Conservation (phyloP, 2,797 vertebrate genomes). For the Vireo griseus region DNA sequence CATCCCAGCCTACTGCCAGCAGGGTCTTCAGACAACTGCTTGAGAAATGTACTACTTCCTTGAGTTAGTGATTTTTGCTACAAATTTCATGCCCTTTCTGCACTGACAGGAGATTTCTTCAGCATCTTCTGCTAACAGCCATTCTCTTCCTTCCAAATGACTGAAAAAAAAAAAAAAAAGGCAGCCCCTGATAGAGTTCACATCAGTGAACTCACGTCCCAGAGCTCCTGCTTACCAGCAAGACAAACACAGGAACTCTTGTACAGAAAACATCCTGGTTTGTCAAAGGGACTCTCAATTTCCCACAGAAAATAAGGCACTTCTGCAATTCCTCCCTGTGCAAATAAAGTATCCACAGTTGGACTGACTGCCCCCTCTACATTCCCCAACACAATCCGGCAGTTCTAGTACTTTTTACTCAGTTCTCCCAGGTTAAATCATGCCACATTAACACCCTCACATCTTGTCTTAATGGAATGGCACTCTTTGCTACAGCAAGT, state of each 20-base stretch:
- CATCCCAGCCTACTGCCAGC: background rate
- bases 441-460: background rate
- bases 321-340: background rate
- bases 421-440: background rate
- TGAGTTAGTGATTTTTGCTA: background rate
- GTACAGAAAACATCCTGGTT: background rate
- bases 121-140: background rate
- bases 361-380: background rate
- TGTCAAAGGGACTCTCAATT: background rate
- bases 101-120: background rate
- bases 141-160: background rate
- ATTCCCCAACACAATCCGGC: background rate
- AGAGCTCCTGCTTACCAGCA: background rate
- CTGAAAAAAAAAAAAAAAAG: background rate
- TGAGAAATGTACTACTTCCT: background rate
- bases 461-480: background rate
- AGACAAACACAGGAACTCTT: constrained; percentile 27
- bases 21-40: background rate
- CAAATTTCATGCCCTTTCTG: background rate
- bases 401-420: background rate
- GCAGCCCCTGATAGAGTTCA: background rate
- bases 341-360: background rate
- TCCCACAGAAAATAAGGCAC: background rate
- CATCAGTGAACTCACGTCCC: background rate
- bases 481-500: background rate